Base-by-base conservation (phyloP, 1,140 invertebrate genomes). In the Coelopa frigida region DNA sequence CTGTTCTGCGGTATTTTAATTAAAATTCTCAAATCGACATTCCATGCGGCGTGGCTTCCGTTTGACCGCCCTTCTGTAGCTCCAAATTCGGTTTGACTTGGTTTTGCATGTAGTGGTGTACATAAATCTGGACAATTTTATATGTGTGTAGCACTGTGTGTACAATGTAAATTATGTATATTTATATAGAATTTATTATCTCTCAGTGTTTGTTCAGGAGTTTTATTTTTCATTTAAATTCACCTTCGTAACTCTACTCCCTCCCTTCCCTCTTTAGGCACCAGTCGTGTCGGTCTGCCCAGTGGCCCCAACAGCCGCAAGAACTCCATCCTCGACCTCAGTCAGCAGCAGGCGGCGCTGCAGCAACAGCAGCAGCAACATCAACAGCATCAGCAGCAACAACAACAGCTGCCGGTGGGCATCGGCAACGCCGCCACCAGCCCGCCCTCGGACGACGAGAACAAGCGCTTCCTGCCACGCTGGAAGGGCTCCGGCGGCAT, bases 391-490 rank as follows among this genome's bases (percentile, higher is more conserved):
- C 54, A 52, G 20, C 49, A 57, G 21, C 46, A 43, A 5, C 52
- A n/a, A 6, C 57, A 59, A 23, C 52, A 60, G 12, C 37, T 68
- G 31, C 61, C 64, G 5, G 6, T 53, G 36, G 64, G 64, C 32
- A 50, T 68, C 53, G 61, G 53, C 18, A 63, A 65, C 15, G 61
- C 66, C 10, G 70, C 72, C 38, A 66, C 65, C 46, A 72, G 68
- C 59, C 73, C 73, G 22, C 72, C 73, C 31, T 74, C 72, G 27
- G 66, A 69, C 42, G 66, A 69, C 39, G 64, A 68, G 22, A 55
- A 63, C 15, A 62, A 55, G 48, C 61, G 56, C 20, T 64, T 56
- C 38, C 40, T 52, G 1, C 58, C 61, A 27, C 61, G 59, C 44
- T 68, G 64, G 64, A 69, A 63, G 43, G 61, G 73, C 52, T 61